Conservation (phyloP, 2,113 vertebrate genomes). For the Podarcis raffonei region DNA sequence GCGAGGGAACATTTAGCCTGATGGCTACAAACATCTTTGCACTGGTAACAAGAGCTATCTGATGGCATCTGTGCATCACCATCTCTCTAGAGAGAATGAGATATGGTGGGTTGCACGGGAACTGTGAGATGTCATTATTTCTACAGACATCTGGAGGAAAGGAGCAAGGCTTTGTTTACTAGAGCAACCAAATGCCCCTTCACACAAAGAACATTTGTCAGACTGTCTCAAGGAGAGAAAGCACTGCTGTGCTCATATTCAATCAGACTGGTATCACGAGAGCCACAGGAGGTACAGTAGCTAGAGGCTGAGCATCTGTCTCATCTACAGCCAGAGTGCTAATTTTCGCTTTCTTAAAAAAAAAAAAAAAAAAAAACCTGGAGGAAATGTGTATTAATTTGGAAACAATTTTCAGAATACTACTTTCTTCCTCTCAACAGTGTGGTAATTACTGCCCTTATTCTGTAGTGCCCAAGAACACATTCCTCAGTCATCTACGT, state of each 20-base stretch:
- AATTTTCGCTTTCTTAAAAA: not conserved
- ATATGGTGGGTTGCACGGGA: constrained; percentile 38
- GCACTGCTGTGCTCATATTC: constrained; percentile 55
- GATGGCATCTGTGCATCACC: constrained; percentile 35
- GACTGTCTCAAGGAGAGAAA: constrained; percentile 50
- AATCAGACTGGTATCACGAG: constrained; percentile 49
- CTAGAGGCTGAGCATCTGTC: constrained; percentile 66
- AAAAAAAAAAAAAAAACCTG: not conserved
- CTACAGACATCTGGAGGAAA: constrained; percentile 59
- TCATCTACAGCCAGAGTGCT: constrained; percentile 17
- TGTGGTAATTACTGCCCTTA: not conserved
- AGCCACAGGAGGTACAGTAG: constrained; percentile 59
- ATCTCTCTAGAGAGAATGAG: constrained; percentile 47
- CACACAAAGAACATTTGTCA: constrained; percentile 60
- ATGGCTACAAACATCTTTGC: constrained; percentile 38
- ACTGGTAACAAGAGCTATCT: constrained; percentile 48
- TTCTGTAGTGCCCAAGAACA: not conserved
- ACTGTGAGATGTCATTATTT: constrained; percentile 45
- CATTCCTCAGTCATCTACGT: not conserved
- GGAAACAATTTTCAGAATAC: not conserved
- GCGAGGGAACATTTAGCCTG: constrained; percentile 33
- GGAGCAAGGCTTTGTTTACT: constrained; percentile 49
- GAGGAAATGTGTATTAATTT: not conserved
- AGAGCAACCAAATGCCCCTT: constrained; percentile 38
- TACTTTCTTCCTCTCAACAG: not conserved